A percentile compares a stretch with the other conserved stretches of the same genome.
Conservation (phyloP, 2,797 vertebrate genomes). For the Synanceia verrucosa region DNA sequence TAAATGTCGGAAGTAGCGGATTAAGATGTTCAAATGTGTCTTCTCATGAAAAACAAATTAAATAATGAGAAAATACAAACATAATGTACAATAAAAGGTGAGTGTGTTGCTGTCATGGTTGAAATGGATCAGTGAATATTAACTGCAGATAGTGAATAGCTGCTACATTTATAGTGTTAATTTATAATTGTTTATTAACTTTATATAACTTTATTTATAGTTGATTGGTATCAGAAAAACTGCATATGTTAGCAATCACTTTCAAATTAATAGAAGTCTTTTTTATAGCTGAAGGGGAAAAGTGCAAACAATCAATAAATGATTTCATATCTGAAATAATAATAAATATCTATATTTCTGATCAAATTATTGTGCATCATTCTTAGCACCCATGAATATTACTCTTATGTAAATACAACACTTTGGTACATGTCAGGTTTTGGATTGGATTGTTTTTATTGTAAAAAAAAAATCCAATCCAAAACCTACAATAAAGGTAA, state of each 20-base stretch:
- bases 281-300: neutral
- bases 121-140: constrained; percentile 28
- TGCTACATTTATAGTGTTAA: constrained; percentile 24
- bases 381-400: neutral
- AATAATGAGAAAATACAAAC: neutral
- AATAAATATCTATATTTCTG: constrained; percentile 1
- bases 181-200: constrained; percentile 10
- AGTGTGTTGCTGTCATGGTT: neutral
- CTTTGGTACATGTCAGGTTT: neutral
- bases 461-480: too few species aligned
- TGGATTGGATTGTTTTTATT: neutral
- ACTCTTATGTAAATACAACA: neutral
- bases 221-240: constrained; percentile 7
- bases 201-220: constrained; percentile 32
- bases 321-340: neutral
- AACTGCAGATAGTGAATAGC: constrained; percentile 9
- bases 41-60: neutral
- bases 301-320: constrained; percentile 1
- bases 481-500: too few species aligned
- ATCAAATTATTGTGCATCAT: neutral
- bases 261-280: neutral
- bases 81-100: neutral
- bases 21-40: neutral
- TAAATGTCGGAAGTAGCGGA: neutral
- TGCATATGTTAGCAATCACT: constrained; percentile 5